These are phyloP conservation scores for Andinoacara biseriatus DNA, from an alignment of 2,113 vertebrate species.

Conservation along the genomic window DNA sequence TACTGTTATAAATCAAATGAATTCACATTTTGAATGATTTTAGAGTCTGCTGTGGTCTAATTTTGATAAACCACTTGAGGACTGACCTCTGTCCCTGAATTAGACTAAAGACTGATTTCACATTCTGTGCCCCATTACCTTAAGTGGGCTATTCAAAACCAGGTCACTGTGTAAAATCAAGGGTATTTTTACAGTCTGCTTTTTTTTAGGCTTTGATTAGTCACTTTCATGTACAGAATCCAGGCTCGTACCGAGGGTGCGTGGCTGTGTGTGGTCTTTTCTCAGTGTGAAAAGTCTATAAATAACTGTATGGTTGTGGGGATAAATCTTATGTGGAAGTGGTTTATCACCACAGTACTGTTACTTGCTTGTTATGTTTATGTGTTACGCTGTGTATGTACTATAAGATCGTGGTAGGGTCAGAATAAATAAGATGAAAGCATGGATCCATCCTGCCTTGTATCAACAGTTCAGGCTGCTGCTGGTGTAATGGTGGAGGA, in stretches of 20 bases:
- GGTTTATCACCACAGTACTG: neutral
- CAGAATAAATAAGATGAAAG: no score
- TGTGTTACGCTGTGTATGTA: neutral
- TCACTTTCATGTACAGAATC: neutral
- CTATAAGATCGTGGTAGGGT: neutral
- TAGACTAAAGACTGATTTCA: conserved; percentile 2
- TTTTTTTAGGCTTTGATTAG: neutral
- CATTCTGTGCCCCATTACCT: neutral
- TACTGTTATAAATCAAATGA: neutral
- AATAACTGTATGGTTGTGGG: neutral
- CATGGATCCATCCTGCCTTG: no score
- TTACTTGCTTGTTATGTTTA: neutral
- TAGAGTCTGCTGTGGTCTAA: neutral
- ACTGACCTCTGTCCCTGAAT: conserved; percentile 18
- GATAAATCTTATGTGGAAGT: neutral
- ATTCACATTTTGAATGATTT: neutral
- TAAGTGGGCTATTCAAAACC: conserved; percentile 18
- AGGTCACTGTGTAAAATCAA: conserved; percentile 21
- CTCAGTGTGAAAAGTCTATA: neutral
- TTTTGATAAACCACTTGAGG: conserved; percentile 26
- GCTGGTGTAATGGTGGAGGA: no score
- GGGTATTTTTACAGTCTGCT: neutral
- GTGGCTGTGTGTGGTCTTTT: neutral
- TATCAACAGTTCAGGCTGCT: no score
- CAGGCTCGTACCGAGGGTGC: neutral